These are phyloP conservation scores for Lates japonicus DNA, from an alignment of 2,797 vertebrate genomes.

Conservation along the genomic window DNA sequence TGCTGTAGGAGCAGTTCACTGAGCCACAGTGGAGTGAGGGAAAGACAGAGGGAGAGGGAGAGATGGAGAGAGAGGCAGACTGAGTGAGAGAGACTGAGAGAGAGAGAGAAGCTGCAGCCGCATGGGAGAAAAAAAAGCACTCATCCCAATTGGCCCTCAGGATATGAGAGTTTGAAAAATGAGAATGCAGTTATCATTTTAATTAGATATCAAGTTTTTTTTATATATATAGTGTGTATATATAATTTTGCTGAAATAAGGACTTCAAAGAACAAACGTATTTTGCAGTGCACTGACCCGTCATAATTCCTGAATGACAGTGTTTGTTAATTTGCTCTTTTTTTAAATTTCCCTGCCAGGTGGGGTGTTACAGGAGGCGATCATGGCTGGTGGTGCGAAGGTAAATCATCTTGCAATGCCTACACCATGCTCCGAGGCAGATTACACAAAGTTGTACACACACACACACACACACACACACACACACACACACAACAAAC, in stretches of 20 bases:
- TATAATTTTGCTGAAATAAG: conserved; percentile 96
- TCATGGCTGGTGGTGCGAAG: too few species aligned
- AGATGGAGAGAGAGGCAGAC: conserved; percentile 63
- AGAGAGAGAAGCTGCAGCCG: conserved; percentile 73
- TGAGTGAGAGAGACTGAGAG: conserved; percentile 88
- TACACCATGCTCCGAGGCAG: not conserved
- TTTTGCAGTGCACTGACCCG: conserved; percentile 36
- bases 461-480: not conserved
- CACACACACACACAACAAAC: too few species aligned
- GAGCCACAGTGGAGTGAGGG: conserved; percentile 91
- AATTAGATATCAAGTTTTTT: conserved; percentile 99
- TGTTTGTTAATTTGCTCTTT: conserved; percentile 41
- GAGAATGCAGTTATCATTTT: conserved; percentile 99
- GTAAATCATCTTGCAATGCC: too few species aligned
- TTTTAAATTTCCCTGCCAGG: too few species aligned
- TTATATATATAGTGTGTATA: conserved; percentile 73
- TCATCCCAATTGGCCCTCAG: conserved; percentile 99
- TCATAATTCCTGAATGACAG: conserved; percentile 61
- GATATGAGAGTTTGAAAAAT: conserved; percentile 99
- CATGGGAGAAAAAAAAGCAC: conserved; percentile 88
- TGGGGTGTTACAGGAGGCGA: too few species aligned
- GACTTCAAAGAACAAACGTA: conserved; percentile 95
- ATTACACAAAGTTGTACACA: conserved; percentile 5
- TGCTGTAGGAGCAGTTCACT: conserved; percentile 99
- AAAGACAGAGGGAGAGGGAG: conserved; percentile 69